Percentiles rank a stretch among this genome's conserved stretches.
phyloP scores from a whole-genome alignment of 2,113 vertebrate genomes.

The Donacobius atricapilla region DNA sequence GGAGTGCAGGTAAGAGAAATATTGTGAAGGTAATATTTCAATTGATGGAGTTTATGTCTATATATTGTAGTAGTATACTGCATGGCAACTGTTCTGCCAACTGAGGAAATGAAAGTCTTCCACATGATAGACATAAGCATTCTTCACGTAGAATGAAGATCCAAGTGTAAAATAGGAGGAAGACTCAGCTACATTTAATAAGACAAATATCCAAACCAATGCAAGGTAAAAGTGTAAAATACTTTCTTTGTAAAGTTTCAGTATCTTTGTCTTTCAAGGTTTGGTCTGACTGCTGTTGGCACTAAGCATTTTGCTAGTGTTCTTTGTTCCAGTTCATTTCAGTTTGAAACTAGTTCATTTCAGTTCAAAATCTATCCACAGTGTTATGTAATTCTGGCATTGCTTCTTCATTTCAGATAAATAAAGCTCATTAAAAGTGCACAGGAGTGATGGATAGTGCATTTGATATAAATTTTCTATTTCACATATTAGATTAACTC shows the following conservation, averaged over 20 bases:
- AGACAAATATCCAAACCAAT: neutral
- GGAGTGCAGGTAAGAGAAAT: conserved; percentile 88
- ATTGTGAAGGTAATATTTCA: neutral
- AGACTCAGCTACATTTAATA: neutral
- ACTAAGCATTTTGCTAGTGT: neutral
- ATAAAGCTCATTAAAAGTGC: neutral
- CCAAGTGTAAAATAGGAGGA: neutral
- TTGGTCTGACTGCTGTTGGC: neutral
- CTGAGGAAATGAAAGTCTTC: neutral
- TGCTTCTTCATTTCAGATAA: conserved; percentile 13
- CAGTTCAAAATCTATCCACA: neutral
- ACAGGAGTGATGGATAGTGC: neutral
- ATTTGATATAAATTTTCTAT: neutral
- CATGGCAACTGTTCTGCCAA: neutral
- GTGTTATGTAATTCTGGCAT: neutral
- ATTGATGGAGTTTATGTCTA: neutral
- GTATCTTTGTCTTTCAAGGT: neutral
- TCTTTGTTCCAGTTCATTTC: neutral
- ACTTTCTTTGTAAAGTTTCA: neutral
- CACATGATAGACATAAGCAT: neutral
- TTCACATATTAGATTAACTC: neutral
- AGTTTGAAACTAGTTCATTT: neutral
- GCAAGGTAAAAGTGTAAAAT: neutral
- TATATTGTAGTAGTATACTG: neutral
- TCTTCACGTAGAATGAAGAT: neutral